Conservation (phyloP, 2,797 vertebrate species). For the Myiothlypis coronata region DNA sequence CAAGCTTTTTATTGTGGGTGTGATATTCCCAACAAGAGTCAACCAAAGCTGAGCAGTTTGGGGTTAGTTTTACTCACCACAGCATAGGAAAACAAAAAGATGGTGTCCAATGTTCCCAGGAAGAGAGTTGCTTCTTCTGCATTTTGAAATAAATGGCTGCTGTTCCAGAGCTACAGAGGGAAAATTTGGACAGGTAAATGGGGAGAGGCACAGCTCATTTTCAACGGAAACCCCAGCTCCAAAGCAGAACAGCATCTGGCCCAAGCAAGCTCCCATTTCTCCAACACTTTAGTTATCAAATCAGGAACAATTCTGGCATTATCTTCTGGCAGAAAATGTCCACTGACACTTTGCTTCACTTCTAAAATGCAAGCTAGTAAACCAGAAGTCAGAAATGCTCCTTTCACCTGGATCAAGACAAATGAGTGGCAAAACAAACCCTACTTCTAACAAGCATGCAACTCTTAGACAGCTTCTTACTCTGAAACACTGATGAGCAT, state of each 20-base stretch:
- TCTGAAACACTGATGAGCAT: not conserved
- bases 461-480: not conserved
- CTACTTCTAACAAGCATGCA: not conserved
- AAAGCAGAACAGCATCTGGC: not conserved
- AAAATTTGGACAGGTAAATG: not conserved
- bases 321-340: not conserved
- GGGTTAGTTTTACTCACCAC: conserved; percentile 79
- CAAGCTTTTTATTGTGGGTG: not conserved
- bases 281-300: not conserved
- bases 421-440: not conserved
- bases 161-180: conserved; percentile 83
- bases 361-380: not conserved
- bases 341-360: not conserved
- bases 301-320: not conserved
- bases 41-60: not conserved
- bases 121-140: conserved; percentile 88
- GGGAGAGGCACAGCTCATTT: not conserved
- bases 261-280: not conserved
- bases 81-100: conserved; percentile 96
- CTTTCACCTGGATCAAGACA: not conserved
- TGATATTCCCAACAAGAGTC: not conserved
- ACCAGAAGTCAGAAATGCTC: not conserved
- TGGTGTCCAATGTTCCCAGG: conserved; percentile 88
- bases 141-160: conserved; percentile 82
- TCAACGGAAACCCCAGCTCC: not conserved